Evolutionary conservation across 2,113 vertebrate species (phyloP), one percentile per base, ranked within the genome.

Genomic region (Suncus etruscus): DNA sequence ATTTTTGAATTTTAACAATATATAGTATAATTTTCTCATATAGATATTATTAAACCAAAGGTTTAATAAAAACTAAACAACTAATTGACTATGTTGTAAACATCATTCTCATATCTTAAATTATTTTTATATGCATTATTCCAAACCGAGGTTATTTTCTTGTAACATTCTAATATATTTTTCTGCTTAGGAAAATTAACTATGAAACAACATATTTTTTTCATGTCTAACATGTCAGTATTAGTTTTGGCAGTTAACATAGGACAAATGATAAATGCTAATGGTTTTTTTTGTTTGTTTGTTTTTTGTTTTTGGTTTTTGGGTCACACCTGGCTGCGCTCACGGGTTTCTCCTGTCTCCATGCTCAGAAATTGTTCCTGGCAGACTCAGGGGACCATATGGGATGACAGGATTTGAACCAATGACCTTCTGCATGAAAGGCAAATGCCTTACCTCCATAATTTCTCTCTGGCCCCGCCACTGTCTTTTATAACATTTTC

Each of bases 11-110:
- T 73, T 22, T 73, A 11, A 45, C 32, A 45, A 22, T 39, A 54
- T 6, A 14, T 54, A 54, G 51, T 54, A 29, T 68, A 70, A 76
- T 78, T 79, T 88, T 89, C 69, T 80, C 63, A 73, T 75, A 72
- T 86, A 77, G 51, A 89, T 89, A 51, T 92, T 80, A 70, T 81
- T 89, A 94, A 51, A 89, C n/a, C n/a, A n/a, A n/a, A n/a, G n/a
- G n/a, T n/a, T n/a, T n/a, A 84, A 32, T 75, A 92, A 66, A 51
- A 77, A 4, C 27, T 20, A 63, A 79, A 76, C 25, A 61, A 80
- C 6, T 75, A 47, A 75, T 79, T 45, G 48, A 80, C 32, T 90
- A 24, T 83, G 47, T 82, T 74, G 3, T 47, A 5, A 65, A 77
- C 1, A 18, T 65, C n/a, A 22, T 73, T 54, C 27, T 8, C 8